Percentiles rank a stretch among this genome's conserved stretches.
phyloP scores from a whole-genome alignment of 2,797 vertebrate genomes.

The Hirundo rustica region DNA sequence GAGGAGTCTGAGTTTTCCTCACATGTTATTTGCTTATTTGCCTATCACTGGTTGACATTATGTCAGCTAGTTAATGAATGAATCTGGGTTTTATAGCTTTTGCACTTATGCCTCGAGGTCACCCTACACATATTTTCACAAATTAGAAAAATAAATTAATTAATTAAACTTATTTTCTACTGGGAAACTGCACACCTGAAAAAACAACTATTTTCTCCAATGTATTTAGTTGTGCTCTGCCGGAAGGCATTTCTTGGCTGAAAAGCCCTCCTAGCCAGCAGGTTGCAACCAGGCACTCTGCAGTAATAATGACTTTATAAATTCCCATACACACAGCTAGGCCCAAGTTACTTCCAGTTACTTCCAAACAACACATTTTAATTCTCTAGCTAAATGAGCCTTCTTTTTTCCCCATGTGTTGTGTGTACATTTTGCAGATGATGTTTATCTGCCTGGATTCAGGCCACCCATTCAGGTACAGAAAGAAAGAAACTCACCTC shows the following conservation, averaged over 20 bases:
- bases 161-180: constrained; percentile 67
- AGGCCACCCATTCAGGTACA: neutral
- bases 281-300: neutral
- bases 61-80: constrained; percentile 48
- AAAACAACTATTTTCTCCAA: constrained; percentile 63
- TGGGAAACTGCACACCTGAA: constrained; percentile 64
- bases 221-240: neutral
- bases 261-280: neutral
- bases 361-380: neutral
- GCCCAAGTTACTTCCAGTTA: neutral
- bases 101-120: constrained; percentile 53
- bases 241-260: neutral
- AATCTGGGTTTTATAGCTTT: constrained; percentile 62
- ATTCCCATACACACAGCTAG: neutral
- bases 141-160: constrained; percentile 75
- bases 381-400: neutral
- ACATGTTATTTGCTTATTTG: constrained; percentile 8
- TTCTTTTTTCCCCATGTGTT: neutral
- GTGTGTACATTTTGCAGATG: neutral
- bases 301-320: neutral
- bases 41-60: constrained; percentile 6
- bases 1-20: constrained; percentile 13
- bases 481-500: neutral
- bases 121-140: constrained; percentile 50
- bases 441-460: neutral